Percentiles rank a stretch among this genome's conserved stretches.
Conservation (phyloP, 1,140 invertebrate species). For the Papilio polyxenes region DNA sequence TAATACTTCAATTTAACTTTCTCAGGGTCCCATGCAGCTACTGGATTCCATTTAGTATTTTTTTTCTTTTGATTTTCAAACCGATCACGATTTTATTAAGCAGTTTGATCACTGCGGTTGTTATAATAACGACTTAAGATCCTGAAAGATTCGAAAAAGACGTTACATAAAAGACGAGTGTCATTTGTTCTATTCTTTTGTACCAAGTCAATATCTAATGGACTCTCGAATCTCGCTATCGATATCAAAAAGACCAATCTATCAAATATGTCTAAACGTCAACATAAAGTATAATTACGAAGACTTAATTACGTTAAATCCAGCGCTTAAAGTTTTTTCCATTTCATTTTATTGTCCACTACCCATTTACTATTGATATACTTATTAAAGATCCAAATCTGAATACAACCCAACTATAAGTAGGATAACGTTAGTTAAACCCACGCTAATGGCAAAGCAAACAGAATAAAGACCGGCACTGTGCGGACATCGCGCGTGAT, state of each 20-base stretch:
- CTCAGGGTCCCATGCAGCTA: constrained; percentile 74
- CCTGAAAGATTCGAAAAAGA: not conserved
- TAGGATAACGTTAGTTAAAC: constrained; percentile 68
- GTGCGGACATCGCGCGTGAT: constrained; percentile 69
- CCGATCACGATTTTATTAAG: constrained; percentile 71
- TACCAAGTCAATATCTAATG: too few relatives aligned
- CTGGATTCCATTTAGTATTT: constrained; percentile 68
- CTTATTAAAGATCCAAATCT: constrained; percentile 65
- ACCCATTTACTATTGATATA: constrained; percentile 55
- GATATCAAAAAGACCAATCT: too few relatives aligned
- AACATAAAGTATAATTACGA: too few relatives aligned
- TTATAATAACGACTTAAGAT: not conserved
- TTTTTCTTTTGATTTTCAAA: constrained; percentile 57
- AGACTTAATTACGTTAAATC: too few relatives aligned
- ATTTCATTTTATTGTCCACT: not conserved
- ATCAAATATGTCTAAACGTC: too few relatives aligned
- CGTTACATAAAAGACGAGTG: too few relatives aligned
- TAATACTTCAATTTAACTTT: constrained; percentile 63
- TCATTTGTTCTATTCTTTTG: too few relatives aligned
- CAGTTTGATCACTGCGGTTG: constrained; percentile 44
- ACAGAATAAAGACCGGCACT: constrained; percentile 58
- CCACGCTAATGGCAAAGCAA: constrained; percentile 62
- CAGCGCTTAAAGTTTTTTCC: too few relatives aligned
- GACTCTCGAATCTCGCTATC: too few relatives aligned
- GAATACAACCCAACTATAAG: constrained; percentile 63